Conservation (phyloP, 2,113 vertebrate genomes). For the Sminthopsis crassicaudata region DNA sequence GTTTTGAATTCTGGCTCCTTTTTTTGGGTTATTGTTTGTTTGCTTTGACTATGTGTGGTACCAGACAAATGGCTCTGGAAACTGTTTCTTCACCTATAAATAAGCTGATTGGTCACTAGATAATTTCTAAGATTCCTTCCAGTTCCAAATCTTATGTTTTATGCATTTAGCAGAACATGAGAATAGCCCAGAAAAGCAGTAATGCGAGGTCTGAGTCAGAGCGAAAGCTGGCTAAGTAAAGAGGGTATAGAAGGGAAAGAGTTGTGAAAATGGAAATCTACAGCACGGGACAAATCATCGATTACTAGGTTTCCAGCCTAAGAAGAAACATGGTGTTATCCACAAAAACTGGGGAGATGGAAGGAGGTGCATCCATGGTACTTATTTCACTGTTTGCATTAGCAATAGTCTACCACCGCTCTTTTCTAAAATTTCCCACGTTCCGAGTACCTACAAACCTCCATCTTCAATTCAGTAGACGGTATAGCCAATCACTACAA, state of each 20-base stretch:
- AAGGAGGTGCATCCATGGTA: background rate
- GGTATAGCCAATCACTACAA: background rate
- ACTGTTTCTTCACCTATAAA: background rate
- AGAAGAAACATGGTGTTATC: background rate
- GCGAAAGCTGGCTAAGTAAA: background rate
- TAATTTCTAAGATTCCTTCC: background rate
- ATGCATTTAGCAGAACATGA: background rate
- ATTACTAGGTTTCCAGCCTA: background rate
- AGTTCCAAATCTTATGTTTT: background rate
- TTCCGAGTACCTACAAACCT: background rate
- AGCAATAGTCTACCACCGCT: background rate
- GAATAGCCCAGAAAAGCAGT: background rate
- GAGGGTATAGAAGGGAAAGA: background rate
- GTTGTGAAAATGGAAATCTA: background rate
- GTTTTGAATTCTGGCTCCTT: background rate
- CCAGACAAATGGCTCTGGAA: background rate
- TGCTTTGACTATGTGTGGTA: background rate
- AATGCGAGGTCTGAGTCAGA: background rate
- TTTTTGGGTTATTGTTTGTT: background rate
- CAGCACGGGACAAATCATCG: background rate
- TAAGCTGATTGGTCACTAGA: background rate
- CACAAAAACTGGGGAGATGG: background rate
- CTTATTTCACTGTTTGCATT: background rate
- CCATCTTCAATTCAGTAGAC: background rate
- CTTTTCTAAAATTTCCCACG: background rate